Percentiles rank a stretch among this genome's conserved stretches.
phyloP scores from a whole-genome alignment of 2,113 vertebrate genomes.

The Uria aalge region DNA sequence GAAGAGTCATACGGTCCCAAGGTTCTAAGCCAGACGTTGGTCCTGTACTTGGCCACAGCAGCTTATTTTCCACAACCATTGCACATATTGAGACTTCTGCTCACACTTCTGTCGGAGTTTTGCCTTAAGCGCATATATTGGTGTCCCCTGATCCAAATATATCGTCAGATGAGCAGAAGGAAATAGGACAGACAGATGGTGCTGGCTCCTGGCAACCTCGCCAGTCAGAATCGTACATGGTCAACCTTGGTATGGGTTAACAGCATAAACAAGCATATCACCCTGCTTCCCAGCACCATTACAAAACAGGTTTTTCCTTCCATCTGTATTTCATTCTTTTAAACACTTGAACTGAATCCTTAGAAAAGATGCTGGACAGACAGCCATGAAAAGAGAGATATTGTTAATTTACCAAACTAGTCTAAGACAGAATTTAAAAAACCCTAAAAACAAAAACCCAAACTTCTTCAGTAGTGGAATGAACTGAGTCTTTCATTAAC shows the following conservation, averaged over 20 bases:
- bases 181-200: constrained; percentile 26
- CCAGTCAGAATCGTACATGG: background rate
- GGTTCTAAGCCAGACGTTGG: background rate
- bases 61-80: background rate
- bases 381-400: background rate
- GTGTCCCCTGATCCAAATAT: background rate
- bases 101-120: background rate
- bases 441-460: background rate
- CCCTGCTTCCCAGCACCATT: background rate
- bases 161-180: background rate
- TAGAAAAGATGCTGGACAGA: background rate
- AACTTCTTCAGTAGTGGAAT: background rate
- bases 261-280: background rate
- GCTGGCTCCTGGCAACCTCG: background rate
- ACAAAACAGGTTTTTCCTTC: background rate
- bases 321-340: background rate
- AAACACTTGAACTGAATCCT: background rate
- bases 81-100: background rate
- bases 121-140: background rate
- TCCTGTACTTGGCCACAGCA: background rate
- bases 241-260: background rate
- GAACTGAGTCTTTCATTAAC: background rate
- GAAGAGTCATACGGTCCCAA: background rate
- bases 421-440: background rate
- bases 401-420: background rate